phyloP scores from a whole-genome alignment of 2,797 vertebrate species.

The Cossypha caffra region DNA sequence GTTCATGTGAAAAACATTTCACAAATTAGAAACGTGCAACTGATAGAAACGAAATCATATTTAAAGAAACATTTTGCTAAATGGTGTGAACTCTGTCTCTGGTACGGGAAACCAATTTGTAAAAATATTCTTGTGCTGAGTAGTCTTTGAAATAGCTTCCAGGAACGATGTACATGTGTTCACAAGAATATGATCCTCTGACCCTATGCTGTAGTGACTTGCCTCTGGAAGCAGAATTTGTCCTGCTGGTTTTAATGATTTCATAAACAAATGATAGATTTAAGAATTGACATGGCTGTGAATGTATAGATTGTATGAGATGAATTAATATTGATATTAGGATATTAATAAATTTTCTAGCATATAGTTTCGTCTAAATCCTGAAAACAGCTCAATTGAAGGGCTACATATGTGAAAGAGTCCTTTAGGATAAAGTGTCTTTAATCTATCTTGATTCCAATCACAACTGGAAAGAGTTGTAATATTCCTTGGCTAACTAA shows the following conservation, averaged over 20 bases:
- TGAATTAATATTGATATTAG: background rate
- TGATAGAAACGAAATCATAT: background rate
- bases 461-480: background rate
- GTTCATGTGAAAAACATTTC: background rate
- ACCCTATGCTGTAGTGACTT: background rate
- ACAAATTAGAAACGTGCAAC: background rate
- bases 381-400: background rate
- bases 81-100: background rate
- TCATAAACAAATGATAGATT: background rate
- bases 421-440: background rate
- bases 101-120: background rate
- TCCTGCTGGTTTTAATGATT: background rate
- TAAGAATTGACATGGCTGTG: background rate
- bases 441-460: background rate
- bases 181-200: background rate
- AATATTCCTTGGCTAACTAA: background rate
- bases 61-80: background rate
- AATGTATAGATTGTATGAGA: background rate
- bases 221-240: background rate
- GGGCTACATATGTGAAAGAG: background rate
- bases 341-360: background rate
- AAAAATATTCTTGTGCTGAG: background rate
- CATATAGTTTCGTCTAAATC: background rate
- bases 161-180: background rate
- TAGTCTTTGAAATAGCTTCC: background rate